Percentiles rank a stretch among this genome's conserved stretches.
Evolutionary conservation across 2,888 invertebrate species (phyloP).

Genomic region (Ditula angustiorana): DNA sequence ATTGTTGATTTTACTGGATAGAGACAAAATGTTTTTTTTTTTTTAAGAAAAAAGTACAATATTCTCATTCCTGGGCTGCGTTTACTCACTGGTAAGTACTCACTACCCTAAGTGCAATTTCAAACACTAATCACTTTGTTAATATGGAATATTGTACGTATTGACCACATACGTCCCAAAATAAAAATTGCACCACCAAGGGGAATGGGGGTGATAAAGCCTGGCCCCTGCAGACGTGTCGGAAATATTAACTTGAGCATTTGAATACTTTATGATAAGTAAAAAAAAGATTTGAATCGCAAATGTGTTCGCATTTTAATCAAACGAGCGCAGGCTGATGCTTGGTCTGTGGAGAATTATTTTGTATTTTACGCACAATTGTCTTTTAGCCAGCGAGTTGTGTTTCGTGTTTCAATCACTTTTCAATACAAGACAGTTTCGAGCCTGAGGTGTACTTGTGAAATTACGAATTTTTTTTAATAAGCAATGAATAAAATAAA

Average conservation of each 20-base stretch:
- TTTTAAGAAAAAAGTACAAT: too few relatives aligned
- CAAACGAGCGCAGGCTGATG: slow-evolving; percentile 60
- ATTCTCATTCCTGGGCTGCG: not conserved
- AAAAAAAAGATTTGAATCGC: slow-evolving; percentile 82
- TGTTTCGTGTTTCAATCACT: not conserved
- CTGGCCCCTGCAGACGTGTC: slow-evolving; percentile 70
- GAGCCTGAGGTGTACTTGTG: too few relatives aligned
- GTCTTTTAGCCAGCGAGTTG: not conserved
- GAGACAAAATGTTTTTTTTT: too few relatives aligned
- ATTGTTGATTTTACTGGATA: too few relatives aligned
- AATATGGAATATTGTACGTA: not conserved
- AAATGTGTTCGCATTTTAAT: slow-evolving; percentile 82
- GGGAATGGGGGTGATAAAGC: slow-evolving; percentile 43
- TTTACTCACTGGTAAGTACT: not conserved
- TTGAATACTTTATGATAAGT: slow-evolving; percentile 84
- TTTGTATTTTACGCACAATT: slow-evolving; percentile 32
- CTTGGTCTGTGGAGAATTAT: slow-evolving; percentile 42
- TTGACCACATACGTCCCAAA: slow-evolving; percentile 22
- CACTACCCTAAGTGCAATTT: not conserved
- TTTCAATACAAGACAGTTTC: not conserved
- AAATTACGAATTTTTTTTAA: too few relatives aligned
- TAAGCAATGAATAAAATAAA: too few relatives aligned
- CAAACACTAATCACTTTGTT: not conserved
- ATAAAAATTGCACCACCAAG: slow-evolving; percentile 54
- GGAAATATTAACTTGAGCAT: slow-evolving; percentile 80